Evolutionary conservation across 37 sponge, comb jelly and placozoan species (phyloP).

Genomic region (Amphimedon queenslandica): DNA sequence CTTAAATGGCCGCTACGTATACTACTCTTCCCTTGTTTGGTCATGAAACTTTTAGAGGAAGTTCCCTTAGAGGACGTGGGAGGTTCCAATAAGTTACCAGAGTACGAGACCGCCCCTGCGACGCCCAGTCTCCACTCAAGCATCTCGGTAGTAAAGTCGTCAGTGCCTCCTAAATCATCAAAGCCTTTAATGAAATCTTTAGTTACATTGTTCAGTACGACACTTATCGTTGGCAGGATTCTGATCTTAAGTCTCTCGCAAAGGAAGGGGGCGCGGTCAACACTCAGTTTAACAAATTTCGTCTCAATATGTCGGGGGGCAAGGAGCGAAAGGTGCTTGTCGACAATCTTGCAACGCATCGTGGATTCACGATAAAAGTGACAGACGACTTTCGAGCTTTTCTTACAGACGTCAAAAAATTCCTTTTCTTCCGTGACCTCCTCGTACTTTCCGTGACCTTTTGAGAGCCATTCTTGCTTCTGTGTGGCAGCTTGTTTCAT

Average conservation of each 20-base stretch:
- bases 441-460: constrained; percentile 89
- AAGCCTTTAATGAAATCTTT: constrained; percentile 92
- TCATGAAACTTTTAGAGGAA: not conserved
- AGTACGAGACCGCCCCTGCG: constrained; percentile 77
- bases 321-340: constrained; percentile 86
- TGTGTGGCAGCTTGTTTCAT: constrained; percentile 83
- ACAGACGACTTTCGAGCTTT: constrained; percentile 84
- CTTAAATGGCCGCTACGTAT: not conserved
- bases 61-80: constrained; percentile 18
- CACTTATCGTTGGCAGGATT: constrained; percentile 88
- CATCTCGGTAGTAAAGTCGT: constrained; percentile 95
- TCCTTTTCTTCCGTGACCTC: constrained; percentile 91
- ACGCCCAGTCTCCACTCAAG: constrained; percentile 95
- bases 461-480: constrained; percentile 70
- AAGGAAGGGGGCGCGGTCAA: constrained; percentile 91
- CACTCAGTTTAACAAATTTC: constrained; percentile 86
- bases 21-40: not conserved
- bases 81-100: constrained; percentile 83
- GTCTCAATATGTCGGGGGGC: constrained; percentile 95
- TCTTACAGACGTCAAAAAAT: constrained; percentile 92
- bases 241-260: constrained; percentile 80
- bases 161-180: constrained; percentile 91
- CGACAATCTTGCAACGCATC: constrained; percentile 95
- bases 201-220: constrained; percentile 66
- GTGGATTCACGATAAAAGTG: constrained; percentile 89